Conservation (phyloP, 1,140 invertebrate genomes). For the Vanessa tameamea region DNA sequence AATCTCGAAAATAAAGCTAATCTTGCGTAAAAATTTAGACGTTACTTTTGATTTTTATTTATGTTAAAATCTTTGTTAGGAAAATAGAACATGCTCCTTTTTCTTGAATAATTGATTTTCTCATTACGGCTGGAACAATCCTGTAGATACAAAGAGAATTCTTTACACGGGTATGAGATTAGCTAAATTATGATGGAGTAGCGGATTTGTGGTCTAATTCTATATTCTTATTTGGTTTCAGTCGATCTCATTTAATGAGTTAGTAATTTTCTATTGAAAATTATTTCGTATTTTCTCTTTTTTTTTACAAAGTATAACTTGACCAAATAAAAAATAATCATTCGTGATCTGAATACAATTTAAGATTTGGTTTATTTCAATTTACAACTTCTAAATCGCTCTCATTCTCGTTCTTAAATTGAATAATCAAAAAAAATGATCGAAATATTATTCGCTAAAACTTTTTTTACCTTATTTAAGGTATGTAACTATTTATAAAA, state of each 20-base stretch:
- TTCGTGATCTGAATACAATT: too few species aligned
- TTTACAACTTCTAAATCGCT: too few species aligned
- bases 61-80: conserved; percentile 34
- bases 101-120: conserved; percentile 50
- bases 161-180: conserved; percentile 24
- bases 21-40: conserved; percentile 1
- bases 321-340: too few species aligned
- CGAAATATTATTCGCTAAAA: too few species aligned
- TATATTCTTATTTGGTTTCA: conserved; percentile 28
- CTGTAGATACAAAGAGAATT: conserved; percentile 40
- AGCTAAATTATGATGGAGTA: conserved; percentile 32
- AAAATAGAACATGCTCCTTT: conserved; percentile 39
- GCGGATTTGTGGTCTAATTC: conserved; percentile 31
- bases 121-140: conserved; percentile 40
- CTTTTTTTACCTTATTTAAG: too few species aligned
- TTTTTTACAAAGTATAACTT: too few species aligned
- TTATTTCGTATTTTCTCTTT: too few species aligned
- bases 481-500: too few species aligned
- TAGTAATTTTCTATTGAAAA: too few species aligned
- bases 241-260: not conserved
- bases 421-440: too few species aligned
- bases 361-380: too few species aligned
- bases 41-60: conserved; percentile 36
- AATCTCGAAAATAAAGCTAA: not conserved
- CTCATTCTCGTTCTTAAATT: too few species aligned